Conservation (phyloP, 2,797 vertebrate species). For the Artibeus jamaicensis region DNA sequence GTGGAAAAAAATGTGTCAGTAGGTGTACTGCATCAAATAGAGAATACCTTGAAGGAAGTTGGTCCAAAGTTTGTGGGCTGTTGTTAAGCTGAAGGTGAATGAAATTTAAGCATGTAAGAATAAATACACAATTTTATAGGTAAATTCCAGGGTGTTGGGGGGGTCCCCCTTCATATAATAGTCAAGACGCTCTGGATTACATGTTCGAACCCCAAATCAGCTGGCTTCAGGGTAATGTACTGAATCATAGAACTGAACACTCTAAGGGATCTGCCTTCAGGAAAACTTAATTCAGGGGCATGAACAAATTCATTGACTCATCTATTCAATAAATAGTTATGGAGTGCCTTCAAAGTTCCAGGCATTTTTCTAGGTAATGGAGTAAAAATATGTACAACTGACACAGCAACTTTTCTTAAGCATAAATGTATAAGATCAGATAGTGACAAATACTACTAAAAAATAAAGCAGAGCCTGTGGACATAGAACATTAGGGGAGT, state of each 20-base stretch:
- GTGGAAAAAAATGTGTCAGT: no score
- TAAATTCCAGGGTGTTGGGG: no score
- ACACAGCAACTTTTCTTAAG: background rate
- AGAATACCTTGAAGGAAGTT: no score
- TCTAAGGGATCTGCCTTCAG: background rate
- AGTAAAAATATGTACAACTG: background rate
- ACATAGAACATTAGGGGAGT: background rate
- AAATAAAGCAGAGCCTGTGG: background rate
- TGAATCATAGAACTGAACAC: background rate
- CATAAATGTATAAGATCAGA: background rate
- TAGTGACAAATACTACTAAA: background rate
- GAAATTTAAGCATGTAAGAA: no score
- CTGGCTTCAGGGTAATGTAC: background rate
- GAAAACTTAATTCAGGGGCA: background rate
- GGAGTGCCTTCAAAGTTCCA: background rate
- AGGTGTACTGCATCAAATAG: no score
- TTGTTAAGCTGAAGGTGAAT: no score
- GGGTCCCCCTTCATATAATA: no score
- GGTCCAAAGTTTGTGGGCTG: no score
- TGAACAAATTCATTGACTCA: background rate
- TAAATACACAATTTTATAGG: no score
- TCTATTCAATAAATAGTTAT: background rate
- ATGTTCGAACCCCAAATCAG: background rate
- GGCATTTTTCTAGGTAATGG: background rate
- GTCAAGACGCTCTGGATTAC: background rate